Conservation (phyloP, 1,140 invertebrate genomes). For the Aricia agestis region DNA sequence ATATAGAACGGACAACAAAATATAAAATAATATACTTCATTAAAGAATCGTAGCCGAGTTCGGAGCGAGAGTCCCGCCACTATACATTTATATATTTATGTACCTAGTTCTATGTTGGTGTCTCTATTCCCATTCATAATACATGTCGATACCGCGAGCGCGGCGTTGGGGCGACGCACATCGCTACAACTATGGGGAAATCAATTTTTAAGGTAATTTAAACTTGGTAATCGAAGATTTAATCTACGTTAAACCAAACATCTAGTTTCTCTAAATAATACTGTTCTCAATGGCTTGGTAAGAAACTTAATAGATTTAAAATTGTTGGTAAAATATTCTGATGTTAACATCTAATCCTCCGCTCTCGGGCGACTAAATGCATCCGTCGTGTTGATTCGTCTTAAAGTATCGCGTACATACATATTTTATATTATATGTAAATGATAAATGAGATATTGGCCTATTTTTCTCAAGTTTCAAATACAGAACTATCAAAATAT, state of each 20-base stretch:
- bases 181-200: slow-evolving; percentile 61
- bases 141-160: slow-evolving; percentile 43
- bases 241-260: slow-evolving; percentile 61
- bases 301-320: slow-evolving; percentile 64
- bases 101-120: slow-evolving; percentile 72
- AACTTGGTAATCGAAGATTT: slow-evolving; percentile 63
- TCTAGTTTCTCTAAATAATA: slow-evolving; percentile 75
- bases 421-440: slow-evolving; percentile 55
- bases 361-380: slow-evolving; percentile 69
- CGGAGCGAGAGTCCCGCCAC: slow-evolving; percentile 35
- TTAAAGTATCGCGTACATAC: slow-evolving; percentile 65
- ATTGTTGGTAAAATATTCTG: slow-evolving; percentile 51
- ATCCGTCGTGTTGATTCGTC: slow-evolving; percentile 61
- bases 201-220: slow-evolving; percentile 55
- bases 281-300: slow-evolving; percentile 76
- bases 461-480: slow-evolving; percentile 70
- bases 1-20: slow-evolving; percentile 59
- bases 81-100: slow-evolving; percentile 61
- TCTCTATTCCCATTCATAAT: slow-evolving; percentile 68
- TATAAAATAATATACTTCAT: slow-evolving; percentile 49
- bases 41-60: slow-evolving; percentile 43
- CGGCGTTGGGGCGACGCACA: slow-evolving; percentile 35
- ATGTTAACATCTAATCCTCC: slow-evolving; percentile 41
- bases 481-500: slow-evolving; percentile 78
- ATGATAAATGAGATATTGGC: slow-evolving; percentile 72